phyloP scores from a whole-genome alignment of 2,113 vertebrate genomes.

The Orientallactaga bullata region DNA sequence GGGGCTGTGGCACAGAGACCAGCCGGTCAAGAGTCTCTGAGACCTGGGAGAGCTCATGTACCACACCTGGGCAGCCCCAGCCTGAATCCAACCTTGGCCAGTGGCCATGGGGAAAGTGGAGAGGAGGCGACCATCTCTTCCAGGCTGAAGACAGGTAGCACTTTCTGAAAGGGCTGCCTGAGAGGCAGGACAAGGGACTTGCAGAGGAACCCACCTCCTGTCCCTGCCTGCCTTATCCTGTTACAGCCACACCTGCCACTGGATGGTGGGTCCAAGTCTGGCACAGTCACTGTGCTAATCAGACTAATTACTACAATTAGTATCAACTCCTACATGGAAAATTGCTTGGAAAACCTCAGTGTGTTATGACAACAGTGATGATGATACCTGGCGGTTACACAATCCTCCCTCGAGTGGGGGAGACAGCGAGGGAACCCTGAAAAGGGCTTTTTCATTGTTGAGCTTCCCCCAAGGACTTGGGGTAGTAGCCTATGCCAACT shows the following conservation, averaged over 20 bases:
- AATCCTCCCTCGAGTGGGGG: conserved; percentile 16
- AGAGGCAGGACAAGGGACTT: neutral
- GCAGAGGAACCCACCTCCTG: neutral
- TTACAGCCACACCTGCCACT: conserved; percentile 45
- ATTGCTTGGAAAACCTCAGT: conserved; percentile 10
- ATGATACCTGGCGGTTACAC: neutral
- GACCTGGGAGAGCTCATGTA: neutral
- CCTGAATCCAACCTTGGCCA: neutral
- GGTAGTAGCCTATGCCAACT: conserved; percentile 56
- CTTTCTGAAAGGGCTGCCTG: neutral
- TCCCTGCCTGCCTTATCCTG: neutral
- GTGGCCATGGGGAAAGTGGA: neutral
- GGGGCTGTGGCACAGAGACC: conserved; percentile 57
- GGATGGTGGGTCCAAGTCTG: conserved; percentile 58
- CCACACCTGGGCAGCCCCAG: neutral
- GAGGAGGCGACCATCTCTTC: neutral
- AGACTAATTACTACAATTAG: neutral
- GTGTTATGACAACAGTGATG: neutral
- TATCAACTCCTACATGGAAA: neutral
- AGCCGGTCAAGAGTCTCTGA: conserved; percentile 70
- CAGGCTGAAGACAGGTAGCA: neutral
- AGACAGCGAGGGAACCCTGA: conserved; percentile 12
- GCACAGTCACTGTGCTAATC: neutral
- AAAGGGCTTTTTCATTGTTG: conserved; percentile 4
- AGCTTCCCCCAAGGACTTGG: neutral